Percentiles rank a stretch among this genome's conserved stretches.
Conservation (phyloP, 2,888 invertebrate species). For the Malthinus flaveolus region DNA sequence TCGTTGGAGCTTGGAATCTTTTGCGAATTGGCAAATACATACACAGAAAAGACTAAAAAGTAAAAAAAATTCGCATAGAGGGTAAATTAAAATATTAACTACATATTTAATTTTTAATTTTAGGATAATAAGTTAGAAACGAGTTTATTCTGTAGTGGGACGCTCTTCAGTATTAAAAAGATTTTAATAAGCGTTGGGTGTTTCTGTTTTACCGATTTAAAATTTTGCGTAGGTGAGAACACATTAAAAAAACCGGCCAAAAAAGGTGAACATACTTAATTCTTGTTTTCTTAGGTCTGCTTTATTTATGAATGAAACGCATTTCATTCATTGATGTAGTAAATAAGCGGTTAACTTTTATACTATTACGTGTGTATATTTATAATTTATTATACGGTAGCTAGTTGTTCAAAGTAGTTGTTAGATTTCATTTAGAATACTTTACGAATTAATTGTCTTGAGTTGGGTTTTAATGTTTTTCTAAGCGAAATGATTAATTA, state of each 20-base stretch:
- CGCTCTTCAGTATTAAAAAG: conserved; percentile 8
- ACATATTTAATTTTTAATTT: neutral
- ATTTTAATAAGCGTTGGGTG: conserved; percentile 26
- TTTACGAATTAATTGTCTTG: neutral
- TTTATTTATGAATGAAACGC: conserved; percentile 11
- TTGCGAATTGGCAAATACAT: no score
- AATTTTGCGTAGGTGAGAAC: conserved; percentile 13
- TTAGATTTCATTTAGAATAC: neutral
- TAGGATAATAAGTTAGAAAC: neutral
- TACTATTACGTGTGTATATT: conserved; percentile 1
- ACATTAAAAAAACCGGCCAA: conserved; percentile 7
- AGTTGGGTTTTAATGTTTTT: neutral
- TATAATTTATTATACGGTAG: conserved; percentile 6
- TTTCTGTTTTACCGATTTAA: conserved; percentile 16
- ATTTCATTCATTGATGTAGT: conserved; percentile 10
- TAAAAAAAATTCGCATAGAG: no score
- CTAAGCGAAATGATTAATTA: no score
- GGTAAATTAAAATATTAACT: no score
- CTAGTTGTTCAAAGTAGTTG: neutral
- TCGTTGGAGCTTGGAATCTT: no score
- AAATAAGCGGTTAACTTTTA: neutral
- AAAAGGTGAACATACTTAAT: conserved; percentile 4
- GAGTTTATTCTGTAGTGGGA: conserved; percentile 8
- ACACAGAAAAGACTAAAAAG: no score
- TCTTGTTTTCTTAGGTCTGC: conserved; percentile 5